Percentiles rank a stretch among this genome's conserved stretches.
Conservation (phyloP, 35 echinoderm and acorn worm genomes). For the Lytechinus pictus region DNA sequence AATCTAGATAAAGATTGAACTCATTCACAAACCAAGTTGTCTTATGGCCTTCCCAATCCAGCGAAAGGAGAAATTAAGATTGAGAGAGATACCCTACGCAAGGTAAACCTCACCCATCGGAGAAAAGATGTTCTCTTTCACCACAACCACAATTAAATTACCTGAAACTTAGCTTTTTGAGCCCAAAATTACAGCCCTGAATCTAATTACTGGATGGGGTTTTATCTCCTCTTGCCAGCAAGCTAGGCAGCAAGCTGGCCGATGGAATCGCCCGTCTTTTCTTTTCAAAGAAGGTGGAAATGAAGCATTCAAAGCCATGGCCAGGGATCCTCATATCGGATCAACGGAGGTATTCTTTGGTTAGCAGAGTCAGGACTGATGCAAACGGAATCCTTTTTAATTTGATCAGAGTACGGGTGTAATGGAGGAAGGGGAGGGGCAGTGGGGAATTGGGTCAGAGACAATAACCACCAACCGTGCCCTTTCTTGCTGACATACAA, state of each 20-base stretch:
- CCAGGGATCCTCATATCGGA: neutral
- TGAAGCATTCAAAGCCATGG: neutral
- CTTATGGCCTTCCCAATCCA: neutral
- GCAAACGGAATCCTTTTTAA: neutral
- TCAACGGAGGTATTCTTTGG: neutral
- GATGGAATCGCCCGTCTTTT: neutral
- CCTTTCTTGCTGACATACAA: neutral
- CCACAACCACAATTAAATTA: conserved; percentile 13
- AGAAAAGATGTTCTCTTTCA: neutral
- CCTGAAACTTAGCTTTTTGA: conserved; percentile 4
- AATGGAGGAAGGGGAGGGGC: neutral
- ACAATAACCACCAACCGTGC: neutral
- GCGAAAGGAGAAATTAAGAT: neutral
- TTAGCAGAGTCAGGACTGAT: neutral
- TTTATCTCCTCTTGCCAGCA: neutral
- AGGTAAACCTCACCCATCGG: neutral
- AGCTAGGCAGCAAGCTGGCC: neutral
- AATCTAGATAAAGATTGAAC: neutral
- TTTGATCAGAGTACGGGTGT: neutral
- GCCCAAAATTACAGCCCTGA: neutral
- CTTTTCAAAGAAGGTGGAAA: neutral
- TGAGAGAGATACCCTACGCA: neutral
- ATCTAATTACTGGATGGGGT: neutral
- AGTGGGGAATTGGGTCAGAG: neutral
- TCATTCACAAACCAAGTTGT: conserved; percentile 6